Percentiles rank a stretch among this genome's conserved stretches.
phyloP scores from a whole-genome alignment of 2,888 invertebrate genomes.

The Drosophila infuscata region DNA sequence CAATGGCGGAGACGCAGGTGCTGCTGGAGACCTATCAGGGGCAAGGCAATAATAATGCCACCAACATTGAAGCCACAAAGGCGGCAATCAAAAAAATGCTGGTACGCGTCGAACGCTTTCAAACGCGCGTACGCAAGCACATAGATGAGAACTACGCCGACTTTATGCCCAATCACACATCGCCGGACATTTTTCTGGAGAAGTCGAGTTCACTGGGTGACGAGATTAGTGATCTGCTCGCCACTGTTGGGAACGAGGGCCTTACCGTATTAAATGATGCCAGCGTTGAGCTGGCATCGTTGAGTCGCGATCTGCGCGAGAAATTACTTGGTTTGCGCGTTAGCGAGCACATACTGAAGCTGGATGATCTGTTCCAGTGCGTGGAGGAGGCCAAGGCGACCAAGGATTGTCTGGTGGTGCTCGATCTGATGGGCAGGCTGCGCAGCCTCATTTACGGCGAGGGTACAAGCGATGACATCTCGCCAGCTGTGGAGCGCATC shows the following conservation, averaged over 20 bases:
- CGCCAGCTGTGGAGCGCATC: constrained; percentile 74
- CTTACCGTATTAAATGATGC: constrained; percentile 88
- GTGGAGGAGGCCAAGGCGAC: constrained; percentile 82
- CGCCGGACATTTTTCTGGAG: constrained; percentile 81
- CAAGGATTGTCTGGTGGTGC: constrained; percentile 80
- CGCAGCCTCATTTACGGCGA: constrained; percentile 77
- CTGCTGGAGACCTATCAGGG: constrained; percentile 46
- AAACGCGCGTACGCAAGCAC: constrained; percentile 82
- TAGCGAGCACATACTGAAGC: constrained; percentile 84
- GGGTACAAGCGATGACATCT: constrained; percentile 28
- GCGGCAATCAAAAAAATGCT: constrained; percentile 79
- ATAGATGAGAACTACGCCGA: constrained; percentile 84
- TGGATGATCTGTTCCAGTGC: constrained; percentile 85
- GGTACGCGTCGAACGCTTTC: constrained; percentile 81
- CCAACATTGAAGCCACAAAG: constrained; percentile 69
- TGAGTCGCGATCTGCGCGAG: constrained; percentile 86
- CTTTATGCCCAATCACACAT: constrained; percentile 82
- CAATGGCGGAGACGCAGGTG: constrained; percentile 26
- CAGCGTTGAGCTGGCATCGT: constrained; percentile 87
- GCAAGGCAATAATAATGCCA: constrained; percentile 27
- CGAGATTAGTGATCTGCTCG: constrained; percentile 79
- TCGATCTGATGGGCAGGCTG: constrained; percentile 80
- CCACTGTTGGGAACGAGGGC: constrained; percentile 87
- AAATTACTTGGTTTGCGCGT: constrained; percentile 86
- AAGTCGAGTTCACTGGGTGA: constrained; percentile 77